Percentiles rank a stretch among this genome's conserved stretches.
Conservation (phyloP, 2,113 vertebrate species). For the Caranx ignobilis region DNA sequence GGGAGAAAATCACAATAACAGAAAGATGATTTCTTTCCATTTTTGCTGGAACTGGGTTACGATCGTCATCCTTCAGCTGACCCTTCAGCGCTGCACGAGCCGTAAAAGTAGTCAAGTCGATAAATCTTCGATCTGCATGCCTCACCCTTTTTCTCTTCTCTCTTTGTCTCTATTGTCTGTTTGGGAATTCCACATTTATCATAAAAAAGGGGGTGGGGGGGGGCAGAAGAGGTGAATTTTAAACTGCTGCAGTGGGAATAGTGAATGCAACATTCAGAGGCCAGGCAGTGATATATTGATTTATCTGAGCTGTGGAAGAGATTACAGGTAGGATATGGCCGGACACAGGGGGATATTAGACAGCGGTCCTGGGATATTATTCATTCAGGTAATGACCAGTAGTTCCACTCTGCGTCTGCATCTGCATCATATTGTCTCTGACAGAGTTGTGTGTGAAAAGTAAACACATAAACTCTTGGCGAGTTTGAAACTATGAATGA, state of each 20-base stretch:
- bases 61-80: constrained; percentile 10
- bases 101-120: constrained; percentile 37
- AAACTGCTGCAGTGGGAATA: constrained; percentile 51
- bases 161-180: constrained; percentile 14
- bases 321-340: constrained; percentile 15
- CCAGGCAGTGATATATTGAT: constrained; percentile 54
- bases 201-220: background rate
- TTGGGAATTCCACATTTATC: constrained; percentile 36
- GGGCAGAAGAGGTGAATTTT: background rate
- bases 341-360: constrained; percentile 13
- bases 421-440: background rate
- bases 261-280: constrained; percentile 44
- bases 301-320: constrained; percentile 46
- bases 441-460: background rate
- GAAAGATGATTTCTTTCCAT: constrained; percentile 12
- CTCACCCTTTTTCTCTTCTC: background rate
- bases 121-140: constrained; percentile 50
- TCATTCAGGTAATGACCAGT: background rate
- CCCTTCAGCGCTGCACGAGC: constrained; percentile 35
- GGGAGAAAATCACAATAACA: constrained; percentile 9
- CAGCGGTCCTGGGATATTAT: constrained; percentile 37
- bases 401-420: background rate
- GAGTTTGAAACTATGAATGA: background rate
- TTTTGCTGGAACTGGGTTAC: constrained; percentile 31
- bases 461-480: background rate